These are phyloP conservation scores for Masticophis lateralis DNA, from an alignment of 2,797 vertebrate species.

Conservation along the genomic window DNA sequence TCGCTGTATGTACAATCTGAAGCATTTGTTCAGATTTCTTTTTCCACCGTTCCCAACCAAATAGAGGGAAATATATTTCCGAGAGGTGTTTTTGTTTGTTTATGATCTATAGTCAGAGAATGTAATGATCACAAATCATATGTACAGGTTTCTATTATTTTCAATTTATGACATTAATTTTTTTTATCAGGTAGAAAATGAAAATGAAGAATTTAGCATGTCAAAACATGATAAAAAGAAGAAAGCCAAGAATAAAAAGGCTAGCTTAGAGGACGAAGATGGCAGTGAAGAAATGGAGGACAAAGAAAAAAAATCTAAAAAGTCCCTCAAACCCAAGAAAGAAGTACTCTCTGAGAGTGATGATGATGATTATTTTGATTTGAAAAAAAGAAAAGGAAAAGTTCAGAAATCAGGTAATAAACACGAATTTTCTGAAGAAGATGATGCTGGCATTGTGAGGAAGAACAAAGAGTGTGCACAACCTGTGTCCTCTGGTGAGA, in stretches of 20 bases:
- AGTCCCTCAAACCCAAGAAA: slow-evolving; percentile 64
- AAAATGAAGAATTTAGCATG: slow-evolving; percentile 73
- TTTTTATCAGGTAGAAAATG: slow-evolving; percentile 73
- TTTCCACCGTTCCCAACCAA: neutral
- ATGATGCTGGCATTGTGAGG: slow-evolving; percentile 65
- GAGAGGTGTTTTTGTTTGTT: neutral
- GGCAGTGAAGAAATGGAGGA: slow-evolving; percentile 78
- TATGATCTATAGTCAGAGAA: neutral
- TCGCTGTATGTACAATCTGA: neutral
- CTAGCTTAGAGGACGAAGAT: slow-evolving; percentile 80
- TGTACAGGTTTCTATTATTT: neutral
- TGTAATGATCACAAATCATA: neutral
- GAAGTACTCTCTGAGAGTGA: slow-evolving; percentile 75
- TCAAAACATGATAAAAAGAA: slow-evolving; percentile 86
- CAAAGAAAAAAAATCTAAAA: slow-evolving; percentile 77
- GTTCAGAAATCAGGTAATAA: slow-evolving; percentile 72
- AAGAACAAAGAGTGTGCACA: slow-evolving; percentile 58
- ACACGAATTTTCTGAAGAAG: slow-evolving; percentile 73
- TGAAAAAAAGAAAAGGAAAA: slow-evolving; percentile 77
- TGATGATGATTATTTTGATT: slow-evolving; percentile 69
- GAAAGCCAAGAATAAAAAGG: slow-evolving; percentile 86
- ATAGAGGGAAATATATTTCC: neutral
- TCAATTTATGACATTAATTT: neutral
- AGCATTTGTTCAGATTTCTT: neutral
- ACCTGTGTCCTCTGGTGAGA: slow-evolving; percentile 66